Percentiles rank a stretch among this genome's conserved stretches.
Conservation (phyloP, 2,888 invertebrate species). For the Baronia brevicornis region DNA sequence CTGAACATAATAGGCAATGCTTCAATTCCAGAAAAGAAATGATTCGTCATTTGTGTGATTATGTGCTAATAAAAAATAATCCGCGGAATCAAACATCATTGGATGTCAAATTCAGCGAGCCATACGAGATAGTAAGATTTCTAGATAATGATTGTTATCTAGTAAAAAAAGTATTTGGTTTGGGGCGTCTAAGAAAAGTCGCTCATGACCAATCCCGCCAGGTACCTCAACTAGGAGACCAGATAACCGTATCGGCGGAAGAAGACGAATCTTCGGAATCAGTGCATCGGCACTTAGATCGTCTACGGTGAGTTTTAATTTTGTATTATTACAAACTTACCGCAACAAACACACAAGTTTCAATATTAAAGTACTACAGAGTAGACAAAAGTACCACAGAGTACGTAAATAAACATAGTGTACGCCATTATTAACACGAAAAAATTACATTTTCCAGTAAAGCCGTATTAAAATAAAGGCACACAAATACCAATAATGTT, state of each 20-base stretch:
- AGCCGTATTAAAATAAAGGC: too few species aligned
- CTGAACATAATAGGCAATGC: neutral
- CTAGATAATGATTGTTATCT: slow-evolving; percentile 22
- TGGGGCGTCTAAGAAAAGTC: slow-evolving; percentile 21
- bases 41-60: slow-evolving; percentile 8
- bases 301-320: too few species aligned
- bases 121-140: slow-evolving; percentile 18
- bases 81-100: slow-evolving; percentile 21
- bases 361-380: too few species aligned
- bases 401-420: too few species aligned
- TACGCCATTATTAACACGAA: too few species aligned
- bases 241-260: slow-evolving; percentile 16
- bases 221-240: slow-evolving; percentile 19
- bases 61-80: slow-evolving; percentile 19
- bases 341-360: too few species aligned
- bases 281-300: neutral
- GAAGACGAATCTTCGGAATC: slow-evolving; percentile 1
- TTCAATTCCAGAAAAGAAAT: slow-evolving; percentile 9
- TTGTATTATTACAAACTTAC: too few species aligned
- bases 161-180: slow-evolving; percentile 17
- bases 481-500: too few species aligned
- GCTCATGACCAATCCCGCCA: slow-evolving; percentile 22
- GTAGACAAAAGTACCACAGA: too few species aligned
- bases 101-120: slow-evolving; percentile 20
- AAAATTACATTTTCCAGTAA: too few species aligned